Percentiles rank a stretch among this genome's conserved stretches.
These are phyloP conservation scores for Drosophila fulvimacula DNA, from an alignment of 2,888 invertebrate genomes.

Conservation along the genomic window DNA sequence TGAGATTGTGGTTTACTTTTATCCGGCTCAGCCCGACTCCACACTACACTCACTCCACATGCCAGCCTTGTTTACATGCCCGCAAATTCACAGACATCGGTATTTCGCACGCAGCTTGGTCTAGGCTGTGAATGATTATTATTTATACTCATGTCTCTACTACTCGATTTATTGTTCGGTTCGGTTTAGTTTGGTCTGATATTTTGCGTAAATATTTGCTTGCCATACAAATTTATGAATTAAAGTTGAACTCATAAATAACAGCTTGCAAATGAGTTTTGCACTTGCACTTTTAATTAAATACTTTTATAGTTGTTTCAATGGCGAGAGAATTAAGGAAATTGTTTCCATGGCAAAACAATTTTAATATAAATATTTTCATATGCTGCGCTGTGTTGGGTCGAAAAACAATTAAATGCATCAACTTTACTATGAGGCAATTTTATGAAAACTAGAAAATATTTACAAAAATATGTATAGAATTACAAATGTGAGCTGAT, in stretches of 20 bases:
- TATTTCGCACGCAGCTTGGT: background rate
- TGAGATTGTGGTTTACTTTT: constrained; percentile 38
- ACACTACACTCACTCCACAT: constrained; percentile 15
- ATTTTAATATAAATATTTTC: constrained; percentile 2
- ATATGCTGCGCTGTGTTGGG: background rate
- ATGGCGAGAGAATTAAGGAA: background rate
- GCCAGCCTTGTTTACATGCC: constrained; percentile 41
- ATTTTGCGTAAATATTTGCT: constrained; percentile 31
- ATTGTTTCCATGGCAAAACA: background rate
- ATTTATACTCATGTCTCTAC: constrained; percentile 18
- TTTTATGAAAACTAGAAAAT: background rate
- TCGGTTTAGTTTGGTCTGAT: constrained; percentile 16
- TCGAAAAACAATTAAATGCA: background rate
- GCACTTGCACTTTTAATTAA: constrained; percentile 17
- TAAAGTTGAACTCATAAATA: background rate
- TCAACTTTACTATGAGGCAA: background rate
- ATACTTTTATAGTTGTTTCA: constrained; percentile 7
- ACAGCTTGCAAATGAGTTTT: constrained; percentile 4
- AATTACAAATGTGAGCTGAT: background rate
- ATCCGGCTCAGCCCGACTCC: constrained; percentile 8
- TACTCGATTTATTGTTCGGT: background rate
- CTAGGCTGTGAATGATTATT: constrained; percentile 25
- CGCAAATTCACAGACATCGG: constrained; percentile 27
- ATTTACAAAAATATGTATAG: background rate
- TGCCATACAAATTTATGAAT: constrained; percentile 14